These are phyloP conservation scores for Aplysia californica DNA, from an alignment of 1,140 invertebrate species.

Conservation along the genomic window DNA sequence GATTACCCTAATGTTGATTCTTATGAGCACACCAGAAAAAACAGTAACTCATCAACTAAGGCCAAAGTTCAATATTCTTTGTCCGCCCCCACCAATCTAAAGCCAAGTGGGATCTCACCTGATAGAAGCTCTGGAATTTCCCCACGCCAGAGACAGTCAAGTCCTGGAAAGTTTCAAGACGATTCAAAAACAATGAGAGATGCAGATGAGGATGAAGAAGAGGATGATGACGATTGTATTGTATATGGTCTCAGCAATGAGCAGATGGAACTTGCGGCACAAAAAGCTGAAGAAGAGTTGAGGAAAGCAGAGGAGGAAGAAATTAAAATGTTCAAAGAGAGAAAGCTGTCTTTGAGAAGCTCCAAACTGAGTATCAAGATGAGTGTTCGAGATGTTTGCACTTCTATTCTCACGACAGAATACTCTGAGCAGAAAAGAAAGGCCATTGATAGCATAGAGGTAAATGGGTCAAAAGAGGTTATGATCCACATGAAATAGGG, in stretches of 20 bases:
- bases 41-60: too few relatives aligned
- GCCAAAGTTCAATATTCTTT: too few relatives aligned
- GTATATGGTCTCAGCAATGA: constrained; percentile 1
- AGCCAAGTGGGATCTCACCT: too few relatives aligned
- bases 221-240: constrained; percentile 28
- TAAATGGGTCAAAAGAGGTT: too few relatives aligned
- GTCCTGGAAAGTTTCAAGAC: not conserved
- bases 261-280: not conserved
- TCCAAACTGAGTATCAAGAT: not conserved
- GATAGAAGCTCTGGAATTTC: too few relatives aligned
- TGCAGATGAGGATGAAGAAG: not conserved
- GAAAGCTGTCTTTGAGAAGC: not conserved
- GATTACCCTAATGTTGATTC: too few relatives aligned
- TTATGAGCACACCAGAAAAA: too few relatives aligned
- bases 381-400: not conserved
- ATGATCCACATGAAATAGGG: too few relatives aligned
- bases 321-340: not conserved
- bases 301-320: not conserved
- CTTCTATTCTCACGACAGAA: not conserved
- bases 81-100: too few relatives aligned
- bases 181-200: too few relatives aligned
- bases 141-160: not conserved
- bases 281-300: not conserved
- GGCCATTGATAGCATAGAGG: constrained; percentile 14
- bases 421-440: not conserved